Evolutionary conservation across 2,113 vertebrate genomes (phyloP).

Genomic region (Daubentonia madagascariensis): DNA sequence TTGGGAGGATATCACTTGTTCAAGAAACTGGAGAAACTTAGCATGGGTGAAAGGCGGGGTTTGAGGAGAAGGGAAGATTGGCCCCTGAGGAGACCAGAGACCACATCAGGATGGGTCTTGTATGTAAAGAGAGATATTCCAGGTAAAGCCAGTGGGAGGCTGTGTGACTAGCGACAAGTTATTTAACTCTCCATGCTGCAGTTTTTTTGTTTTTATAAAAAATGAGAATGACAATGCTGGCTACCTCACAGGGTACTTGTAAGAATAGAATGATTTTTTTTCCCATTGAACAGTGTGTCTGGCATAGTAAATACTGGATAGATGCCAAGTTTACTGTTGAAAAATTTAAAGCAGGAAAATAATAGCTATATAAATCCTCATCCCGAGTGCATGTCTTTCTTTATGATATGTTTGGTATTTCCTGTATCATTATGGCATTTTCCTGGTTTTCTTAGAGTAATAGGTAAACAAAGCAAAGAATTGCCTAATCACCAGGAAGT

Average conservation of each 20-base stretch:
- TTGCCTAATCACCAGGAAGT: slow-evolving; percentile 34
- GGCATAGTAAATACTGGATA: neutral
- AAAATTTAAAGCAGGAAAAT: slow-evolving; percentile 26
- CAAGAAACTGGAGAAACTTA: neutral
- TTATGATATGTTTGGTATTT: slow-evolving; percentile 39
- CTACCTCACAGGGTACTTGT: neutral
- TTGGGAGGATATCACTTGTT: neutral
- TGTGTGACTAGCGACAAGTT: neutral
- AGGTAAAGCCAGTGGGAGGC: neutral
- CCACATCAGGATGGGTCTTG: neutral
- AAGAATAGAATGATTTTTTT: neutral
- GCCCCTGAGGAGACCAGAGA: neutral
- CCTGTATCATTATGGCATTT: slow-evolving; percentile 7
- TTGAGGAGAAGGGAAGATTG: neutral
- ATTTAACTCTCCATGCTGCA: neutral
- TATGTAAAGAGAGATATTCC: neutral
- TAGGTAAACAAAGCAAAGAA: slow-evolving; percentile 38
- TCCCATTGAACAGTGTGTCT: neutral
- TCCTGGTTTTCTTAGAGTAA: slow-evolving; percentile 9
- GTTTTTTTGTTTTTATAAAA: neutral
- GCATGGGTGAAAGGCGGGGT: neutral
- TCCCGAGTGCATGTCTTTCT: neutral
- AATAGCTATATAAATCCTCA: neutral
- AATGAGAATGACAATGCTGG: neutral
- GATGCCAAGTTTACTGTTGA: slow-evolving; percentile 1